Conservation (phyloP, 2,797 vertebrate genomes). For the Syngnathus rostellatus region DNA sequence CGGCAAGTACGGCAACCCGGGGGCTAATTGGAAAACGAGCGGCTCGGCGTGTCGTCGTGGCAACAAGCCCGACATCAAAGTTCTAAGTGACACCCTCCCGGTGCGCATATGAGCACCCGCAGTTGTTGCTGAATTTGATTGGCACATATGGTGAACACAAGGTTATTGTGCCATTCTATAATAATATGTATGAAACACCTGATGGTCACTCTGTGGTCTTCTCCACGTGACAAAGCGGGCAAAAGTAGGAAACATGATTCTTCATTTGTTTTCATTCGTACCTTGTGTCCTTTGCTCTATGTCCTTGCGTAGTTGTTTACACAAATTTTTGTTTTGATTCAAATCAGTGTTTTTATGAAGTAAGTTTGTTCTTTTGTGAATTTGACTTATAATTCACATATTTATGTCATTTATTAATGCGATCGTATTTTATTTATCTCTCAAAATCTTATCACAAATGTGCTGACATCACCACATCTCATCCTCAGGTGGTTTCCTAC, state of each 20-base stretch:
- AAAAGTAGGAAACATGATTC: background rate
- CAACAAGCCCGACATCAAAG: slow-evolving; percentile 23
- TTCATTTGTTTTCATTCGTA: no score
- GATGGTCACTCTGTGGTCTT: background rate
- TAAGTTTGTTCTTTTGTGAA: no score
- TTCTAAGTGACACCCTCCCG: slow-evolving; percentile 16
- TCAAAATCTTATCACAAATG: no score
- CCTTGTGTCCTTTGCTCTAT: no score
- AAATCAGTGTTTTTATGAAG: no score
- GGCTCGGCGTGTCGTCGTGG: slow-evolving; percentile 16
- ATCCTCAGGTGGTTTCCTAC: background rate
- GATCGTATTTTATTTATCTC: no score
- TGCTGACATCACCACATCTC: background rate
- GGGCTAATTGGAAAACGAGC: slow-evolving; percentile 38
- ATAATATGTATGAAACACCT: background rate
- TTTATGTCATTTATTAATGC: no score
- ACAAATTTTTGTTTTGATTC: no score
- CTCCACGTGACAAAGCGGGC: background rate
- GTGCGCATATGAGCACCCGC: background rate
- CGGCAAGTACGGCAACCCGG: slow-evolving; percentile 17
- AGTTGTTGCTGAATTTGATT: background rate
- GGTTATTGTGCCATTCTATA: background rate
- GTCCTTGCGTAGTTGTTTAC: no score
- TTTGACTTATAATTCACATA: no score
- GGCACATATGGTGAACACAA: background rate